phyloP scores from a whole-genome alignment of 92 coral and sea anemone genomes.

The Porites divaricata region DNA sequence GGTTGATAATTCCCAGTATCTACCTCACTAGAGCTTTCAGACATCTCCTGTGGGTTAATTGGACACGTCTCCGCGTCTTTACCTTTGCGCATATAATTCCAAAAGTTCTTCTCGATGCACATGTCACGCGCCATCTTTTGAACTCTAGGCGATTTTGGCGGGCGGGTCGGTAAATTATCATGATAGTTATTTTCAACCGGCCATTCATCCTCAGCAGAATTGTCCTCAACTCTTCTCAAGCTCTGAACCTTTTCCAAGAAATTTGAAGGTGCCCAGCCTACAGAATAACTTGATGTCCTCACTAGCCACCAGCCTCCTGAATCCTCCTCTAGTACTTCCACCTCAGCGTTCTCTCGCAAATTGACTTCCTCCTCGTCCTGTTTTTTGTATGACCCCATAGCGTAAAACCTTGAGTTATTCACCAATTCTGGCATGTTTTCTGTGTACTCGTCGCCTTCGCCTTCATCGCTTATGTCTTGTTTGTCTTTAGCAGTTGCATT shows the following conservation, averaged over 20 bases:
- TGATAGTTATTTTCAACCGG: not conserved
- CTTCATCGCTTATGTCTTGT: slow-evolving; percentile 4
- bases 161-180: slow-evolving; percentile 44
- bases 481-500: not conserved
- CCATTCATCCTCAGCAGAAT: not conserved
- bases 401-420: slow-evolving; percentile 38
- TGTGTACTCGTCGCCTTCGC: slow-evolving; percentile 24
- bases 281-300: slow-evolving; percentile 72
- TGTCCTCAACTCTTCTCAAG: slow-evolving; percentile 15
- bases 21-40: not conserved
- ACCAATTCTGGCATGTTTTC: slow-evolving; percentile 30
- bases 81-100: slow-evolving; percentile 49
- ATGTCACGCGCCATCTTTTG: slow-evolving; percentile 50
- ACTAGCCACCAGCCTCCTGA: slow-evolving; percentile 98
- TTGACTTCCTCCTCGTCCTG: slow-evolving; percentile 74
- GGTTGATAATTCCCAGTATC: not conserved
- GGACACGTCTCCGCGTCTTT: slow-evolving; percentile 40
- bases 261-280: slow-evolving; percentile 99
- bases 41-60: not conserved
- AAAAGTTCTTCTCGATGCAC: slow-evolving; percentile 48
- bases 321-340: slow-evolving; percentile 79
- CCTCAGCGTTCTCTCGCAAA: slow-evolving; percentile 75
- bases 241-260: slow-evolving; percentile 70
- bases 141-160: slow-evolving; percentile 59
- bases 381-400: slow-evolving; percentile 70